Base-by-base conservation (phyloP, 2,797 vertebrate genomes). In the Balearica regulorum region DNA sequence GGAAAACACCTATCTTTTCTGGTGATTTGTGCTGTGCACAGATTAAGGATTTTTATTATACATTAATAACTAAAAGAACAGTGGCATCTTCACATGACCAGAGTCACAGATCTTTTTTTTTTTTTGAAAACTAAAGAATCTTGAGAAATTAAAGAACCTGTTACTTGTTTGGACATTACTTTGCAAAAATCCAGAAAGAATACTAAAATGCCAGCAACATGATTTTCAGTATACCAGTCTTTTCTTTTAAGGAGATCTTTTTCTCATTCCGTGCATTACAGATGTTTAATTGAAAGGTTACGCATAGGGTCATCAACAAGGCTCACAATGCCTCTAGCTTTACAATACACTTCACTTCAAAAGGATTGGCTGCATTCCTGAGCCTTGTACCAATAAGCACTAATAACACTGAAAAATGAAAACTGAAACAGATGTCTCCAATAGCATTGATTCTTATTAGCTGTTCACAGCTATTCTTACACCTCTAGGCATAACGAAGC, bases 381-480 rank as follows among this genome's bases (percentile, higher is more conserved):
- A 97, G 95, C 96, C 98, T 96, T 98, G 98, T 99, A 98, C 98
- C 98, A 98, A 98, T 98, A 98, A 98, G 98, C 98, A 98, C 98
- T 98, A 98, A 98, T 99, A 98, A 98, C 98, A 97, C 98, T 97
- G 97, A 98, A 98, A 98, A 98, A 98, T 98, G 98, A 98, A 98
- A 99, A 98, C 96, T 97, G 98, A 98, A 99, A 98, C 98, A 99
- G 98, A 98, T 98, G 98, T 98, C 97, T 98, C 97, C 98, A 98
- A 98, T 98, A 97, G 98, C 96, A 96, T 97, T 96, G 97, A 96
- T 98, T 96, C 97, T 94, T 98, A 98, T 98, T 98, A 98, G 95
- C 97, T 97, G 97, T 98, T 98, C 97, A 83, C 97, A 97, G 98
- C 98, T 98, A 97, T 97, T 97, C 97, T 96, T 97, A 95, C 97